Evolutionary conservation across 2,888 invertebrate genomes (phyloP), one percentile per base, ranked within the genome.

Genomic region (Cancer borealis): DNA sequence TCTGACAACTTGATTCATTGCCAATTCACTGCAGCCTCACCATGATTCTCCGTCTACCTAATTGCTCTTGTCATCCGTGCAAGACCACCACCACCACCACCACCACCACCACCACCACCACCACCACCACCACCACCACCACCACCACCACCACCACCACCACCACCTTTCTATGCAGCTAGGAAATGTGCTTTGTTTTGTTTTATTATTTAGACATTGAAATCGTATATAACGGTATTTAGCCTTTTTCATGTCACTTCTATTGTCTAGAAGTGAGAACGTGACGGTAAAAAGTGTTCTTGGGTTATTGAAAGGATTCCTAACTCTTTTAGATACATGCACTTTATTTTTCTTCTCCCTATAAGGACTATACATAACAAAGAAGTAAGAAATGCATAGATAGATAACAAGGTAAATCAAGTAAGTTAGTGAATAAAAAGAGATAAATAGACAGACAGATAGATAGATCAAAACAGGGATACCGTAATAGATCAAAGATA

Each of bases 121-220:
- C 88, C 46, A 88, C n/a, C 88, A 88, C 21, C 88, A 88, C n/a
- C 47, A 47, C 88, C 88, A 88, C 14, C 88, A 88, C 46, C 88
- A 88, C 88, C 45, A 88, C 17, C 88, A 88, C 88, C 47, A 88
- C 14, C 47, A 49, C n/a, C 47, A 30, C 21, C 79, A 79, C 30
- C 79, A 79, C 79, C 79, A 79, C 30, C 30, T 3, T 30, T 12
- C 30, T n/a, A 66, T 66, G 66, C 0, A 66, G 60, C 21, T 66
- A 17, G 8, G n/a, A 4, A 66, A 66, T 8, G n/a, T n/a, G n/a
- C 6, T 21, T 66, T 66, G 14, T n/a, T 3, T n/a, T 54, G 54
- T 14, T 54, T n/a, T 66, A n/a, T 5, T n/a, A n/a, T 4, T 66
- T 66, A n/a, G 3, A 4, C 1, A 66, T 8, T 66, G 4, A 54